These are phyloP conservation scores for Ericerus pela DNA, from an alignment of 1,140 invertebrate genomes.

Conservation along the genomic window DNA sequence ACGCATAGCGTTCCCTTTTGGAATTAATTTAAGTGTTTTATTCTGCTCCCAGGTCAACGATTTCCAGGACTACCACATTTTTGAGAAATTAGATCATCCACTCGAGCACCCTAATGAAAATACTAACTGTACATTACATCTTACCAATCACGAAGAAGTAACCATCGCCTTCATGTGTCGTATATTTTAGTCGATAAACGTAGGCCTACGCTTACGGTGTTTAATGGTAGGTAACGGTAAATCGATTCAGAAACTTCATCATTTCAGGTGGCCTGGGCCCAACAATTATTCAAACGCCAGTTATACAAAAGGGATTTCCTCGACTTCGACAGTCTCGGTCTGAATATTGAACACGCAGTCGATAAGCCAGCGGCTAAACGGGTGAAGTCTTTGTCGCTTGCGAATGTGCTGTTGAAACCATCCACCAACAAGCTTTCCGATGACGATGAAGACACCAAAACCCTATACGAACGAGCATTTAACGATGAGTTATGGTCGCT, in stretches of 20 bases:
- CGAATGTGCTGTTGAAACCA: too few relatives aligned
- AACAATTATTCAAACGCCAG: conserved; percentile 16
- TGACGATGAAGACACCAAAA: conserved; percentile 8
- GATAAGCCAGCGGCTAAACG: too few relatives aligned
- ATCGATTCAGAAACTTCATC: not conserved
- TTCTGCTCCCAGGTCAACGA: not conserved
- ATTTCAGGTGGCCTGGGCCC: conserved; percentile 15
- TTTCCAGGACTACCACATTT: conserved; percentile 5
- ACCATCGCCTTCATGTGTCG: not conserved
- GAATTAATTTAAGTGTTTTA: too few relatives aligned
- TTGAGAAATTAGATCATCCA: conserved; percentile 4
- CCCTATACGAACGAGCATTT: conserved; percentile 35
- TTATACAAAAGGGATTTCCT: conserved; percentile 17
- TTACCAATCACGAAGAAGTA: conserved; percentile 14
- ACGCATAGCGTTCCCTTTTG: too few relatives aligned
- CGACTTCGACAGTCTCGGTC: not conserved
- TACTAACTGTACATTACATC: not conserved
- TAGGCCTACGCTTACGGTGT: too few relatives aligned
- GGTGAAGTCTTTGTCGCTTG: too few relatives aligned
- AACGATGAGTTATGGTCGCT: conserved; percentile 74
- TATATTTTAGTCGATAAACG: too few relatives aligned
- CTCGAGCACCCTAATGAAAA: not conserved
- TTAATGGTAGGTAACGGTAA: too few relatives aligned
- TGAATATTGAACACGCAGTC: not conserved
- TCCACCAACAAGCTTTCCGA: too few relatives aligned